phyloP scores from a whole-genome alignment of 2,888 invertebrate species.

The Ophion ellenae region DNA sequence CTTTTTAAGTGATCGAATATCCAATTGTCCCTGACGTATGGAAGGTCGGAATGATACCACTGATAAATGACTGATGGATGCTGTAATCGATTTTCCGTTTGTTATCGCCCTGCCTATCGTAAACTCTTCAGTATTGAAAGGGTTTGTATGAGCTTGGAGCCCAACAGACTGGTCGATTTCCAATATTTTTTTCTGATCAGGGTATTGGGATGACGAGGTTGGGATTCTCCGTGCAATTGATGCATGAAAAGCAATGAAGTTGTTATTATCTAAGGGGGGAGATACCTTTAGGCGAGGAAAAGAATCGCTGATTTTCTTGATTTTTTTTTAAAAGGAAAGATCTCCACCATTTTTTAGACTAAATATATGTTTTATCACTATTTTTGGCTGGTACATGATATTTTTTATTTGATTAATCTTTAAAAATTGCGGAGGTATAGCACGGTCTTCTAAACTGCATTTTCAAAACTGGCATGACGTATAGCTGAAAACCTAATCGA shows the following conservation, averaged over 20 bases:
- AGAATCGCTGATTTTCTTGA: too few species aligned
- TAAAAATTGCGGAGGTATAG: too few species aligned
- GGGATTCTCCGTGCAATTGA: background rate
- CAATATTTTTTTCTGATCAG: background rate
- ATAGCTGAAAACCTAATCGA: too few species aligned
- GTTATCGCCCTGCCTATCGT: background rate
- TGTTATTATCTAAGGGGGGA: too few species aligned
- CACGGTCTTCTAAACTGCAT: too few species aligned
- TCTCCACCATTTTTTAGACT: too few species aligned
- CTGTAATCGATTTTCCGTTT: background rate
- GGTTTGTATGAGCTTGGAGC: background rate
- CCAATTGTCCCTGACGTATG: conserved; percentile 12
- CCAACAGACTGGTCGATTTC: background rate
- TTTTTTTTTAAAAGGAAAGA: too few species aligned
- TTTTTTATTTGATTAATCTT: too few species aligned
- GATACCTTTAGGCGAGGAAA: too few species aligned
- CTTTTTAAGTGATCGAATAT: conserved; percentile 45
- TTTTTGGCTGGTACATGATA: too few species aligned
- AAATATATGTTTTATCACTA: too few species aligned
- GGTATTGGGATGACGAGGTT: background rate
- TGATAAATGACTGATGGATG: conserved; percentile 8
- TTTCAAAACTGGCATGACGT: too few species aligned
- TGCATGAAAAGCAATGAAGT: background rate
- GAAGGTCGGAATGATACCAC: conserved; percentile 4
- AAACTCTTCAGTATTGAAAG: background rate